These are phyloP conservation scores for Tenebrosternarchus preto DNA, from an alignment of 2,113 vertebrate species.

Conservation along the genomic window DNA sequence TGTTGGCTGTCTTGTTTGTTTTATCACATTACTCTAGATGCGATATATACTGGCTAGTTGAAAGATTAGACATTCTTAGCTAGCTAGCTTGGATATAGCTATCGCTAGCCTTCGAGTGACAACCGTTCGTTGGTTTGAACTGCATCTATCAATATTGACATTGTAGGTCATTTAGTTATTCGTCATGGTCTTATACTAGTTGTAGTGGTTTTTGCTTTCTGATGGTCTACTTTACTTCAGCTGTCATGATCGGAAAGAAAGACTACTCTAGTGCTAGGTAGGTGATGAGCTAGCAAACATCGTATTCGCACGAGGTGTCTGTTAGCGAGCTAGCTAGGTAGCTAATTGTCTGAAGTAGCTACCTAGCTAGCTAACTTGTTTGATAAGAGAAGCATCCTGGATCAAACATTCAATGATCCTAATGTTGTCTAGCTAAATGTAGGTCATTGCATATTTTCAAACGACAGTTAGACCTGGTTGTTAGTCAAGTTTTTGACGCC, in stretches of 20 bases:
- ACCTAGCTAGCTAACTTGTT: too few relatives aligned
- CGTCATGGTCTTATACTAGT: too few relatives aligned
- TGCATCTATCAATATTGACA: not conserved
- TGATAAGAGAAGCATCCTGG: too few relatives aligned
- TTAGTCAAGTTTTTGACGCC: not conserved
- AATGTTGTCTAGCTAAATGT: not conserved
- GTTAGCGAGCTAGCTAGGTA: too few relatives aligned
- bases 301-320: too few relatives aligned
- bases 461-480: not conserved
- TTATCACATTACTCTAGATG: not conserved
- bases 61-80: not conserved
- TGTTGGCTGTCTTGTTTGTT: not conserved
- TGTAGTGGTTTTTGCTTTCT: too few relatives aligned
- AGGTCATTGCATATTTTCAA: not conserved
- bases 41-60: not conserved
- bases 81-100: not conserved
- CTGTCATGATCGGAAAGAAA: too few relatives aligned
- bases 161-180: not conserved
- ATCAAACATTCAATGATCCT: too few relatives aligned
- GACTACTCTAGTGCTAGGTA: too few relatives aligned
- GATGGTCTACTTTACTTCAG: too few relatives aligned
- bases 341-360: too few relatives aligned
- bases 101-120: conserved; percentile 1
- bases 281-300: too few relatives aligned
- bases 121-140: not conserved